Base-by-base conservation (phyloP, 2,113 vertebrate genomes). In the Nycticebus coucang region DNA sequence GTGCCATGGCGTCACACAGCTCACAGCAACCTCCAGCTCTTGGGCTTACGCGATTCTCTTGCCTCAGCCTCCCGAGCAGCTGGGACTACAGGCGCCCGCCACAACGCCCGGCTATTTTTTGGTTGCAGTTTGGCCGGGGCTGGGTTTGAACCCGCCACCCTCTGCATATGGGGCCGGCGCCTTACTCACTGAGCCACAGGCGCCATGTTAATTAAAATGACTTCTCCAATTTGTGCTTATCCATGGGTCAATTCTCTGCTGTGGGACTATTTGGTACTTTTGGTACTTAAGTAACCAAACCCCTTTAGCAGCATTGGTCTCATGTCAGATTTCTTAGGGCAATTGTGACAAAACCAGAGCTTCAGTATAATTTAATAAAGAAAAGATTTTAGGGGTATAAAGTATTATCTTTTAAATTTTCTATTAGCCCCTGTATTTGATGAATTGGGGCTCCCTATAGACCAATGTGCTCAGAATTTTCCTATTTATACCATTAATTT, bases 371-470 rank as follows among this genome's bases (percentile, higher is more conserved):
- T 94, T 96, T 95, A 93, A 85, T 91, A 83, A 80, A 68, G 80
- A 83, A 90, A 88, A 77, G 21, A 41, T 41, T 71, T 87, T 33
- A 41, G 68, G n/a, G 19, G 13, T 93, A 30, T 33, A 87, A 93
- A 93, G 81, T 74, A 66, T 91, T 94, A 94, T 93, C 69, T 94
- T 93, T 93, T 89, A 87, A 80, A 55, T 89, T 89, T 95, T 89
- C 21, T 96, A 55, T 95, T 82, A 83, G 35, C 62, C 60, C 33
- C 33, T 21, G 57, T 55, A 83, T 91, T 85, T 89, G 77, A 93
- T 92, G 35, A 91, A 78, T 82, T 87, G 80, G 66, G 77, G 24
- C 55, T 93, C 89, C 55, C 78, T 78, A 33, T 84, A 87, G 64
- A 87, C 66, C 80, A 82, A 84, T 68, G 41, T 50, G 21, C 64